phyloP scores from a whole-genome alignment of 2,888 invertebrate genomes.

The Gisinianus flammeolus region DNA sequence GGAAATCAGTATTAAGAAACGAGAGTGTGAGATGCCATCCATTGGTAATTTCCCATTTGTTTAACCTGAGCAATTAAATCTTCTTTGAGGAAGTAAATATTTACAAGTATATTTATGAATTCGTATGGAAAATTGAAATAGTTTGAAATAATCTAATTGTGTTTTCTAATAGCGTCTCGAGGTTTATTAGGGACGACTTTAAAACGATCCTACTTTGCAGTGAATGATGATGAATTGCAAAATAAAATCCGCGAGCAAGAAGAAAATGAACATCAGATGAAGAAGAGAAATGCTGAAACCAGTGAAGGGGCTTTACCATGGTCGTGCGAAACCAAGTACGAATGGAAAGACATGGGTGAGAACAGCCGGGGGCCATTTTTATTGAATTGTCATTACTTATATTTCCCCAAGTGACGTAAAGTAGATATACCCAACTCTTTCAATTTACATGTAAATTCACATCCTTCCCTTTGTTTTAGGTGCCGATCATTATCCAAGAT shows the following conservation, averaged over 20 bases:
- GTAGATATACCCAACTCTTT: no score
- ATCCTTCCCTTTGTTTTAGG: no score
- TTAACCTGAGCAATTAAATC: neutral
- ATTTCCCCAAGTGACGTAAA: no score
- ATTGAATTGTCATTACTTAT: no score
- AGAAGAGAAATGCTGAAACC: constrained; percentile 29
- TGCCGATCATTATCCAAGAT: constrained; percentile 56
- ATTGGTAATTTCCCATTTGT: constrained; percentile 52
- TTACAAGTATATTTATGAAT: neutral
- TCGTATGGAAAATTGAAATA: neutral
- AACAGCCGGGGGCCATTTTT: no score
- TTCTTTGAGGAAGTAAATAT: neutral
- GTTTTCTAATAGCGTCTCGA: constrained; percentile 49
- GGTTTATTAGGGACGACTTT: constrained; percentile 50
- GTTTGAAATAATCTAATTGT: neutral
- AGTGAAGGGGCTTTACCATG: constrained; percentile 47
- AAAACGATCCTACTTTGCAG: constrained; percentile 56
- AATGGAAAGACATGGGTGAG: constrained; percentile 57
- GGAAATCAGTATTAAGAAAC: constrained; percentile 42
- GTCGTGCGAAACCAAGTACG: constrained; percentile 57
- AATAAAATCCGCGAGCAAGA: constrained; percentile 42
- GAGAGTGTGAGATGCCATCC: constrained; percentile 49
- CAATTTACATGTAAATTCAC: no score
- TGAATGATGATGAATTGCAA: constrained; percentile 52
- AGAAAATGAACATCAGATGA: constrained; percentile 32